Percentiles rank a stretch among this genome's conserved stretches.
Conservation (phyloP, 2,888 invertebrate genomes). For the Microctonus aethiopoides region DNA sequence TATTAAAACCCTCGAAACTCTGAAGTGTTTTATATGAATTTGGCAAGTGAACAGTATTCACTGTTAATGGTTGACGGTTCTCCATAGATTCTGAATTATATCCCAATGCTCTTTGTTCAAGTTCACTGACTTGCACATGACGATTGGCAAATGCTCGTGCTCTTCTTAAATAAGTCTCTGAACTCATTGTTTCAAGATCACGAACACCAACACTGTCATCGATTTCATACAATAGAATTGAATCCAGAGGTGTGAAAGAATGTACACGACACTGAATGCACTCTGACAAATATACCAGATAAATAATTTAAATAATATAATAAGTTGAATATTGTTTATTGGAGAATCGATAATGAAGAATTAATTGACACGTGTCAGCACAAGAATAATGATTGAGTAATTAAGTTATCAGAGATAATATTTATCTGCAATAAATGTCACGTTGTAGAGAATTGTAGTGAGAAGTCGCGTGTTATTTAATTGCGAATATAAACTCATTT, state of each 20-base stretch:
- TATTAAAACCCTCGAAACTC: slow-evolving; percentile 39
- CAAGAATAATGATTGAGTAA: slow-evolving; percentile 8
- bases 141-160: slow-evolving; percentile 23
- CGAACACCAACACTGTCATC: neutral
- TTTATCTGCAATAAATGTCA: slow-evolving; percentile 19
- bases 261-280: neutral
- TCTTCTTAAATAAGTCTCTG: slow-evolving; percentile 33
- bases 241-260: neutral
- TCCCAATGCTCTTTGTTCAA: slow-evolving; percentile 37
- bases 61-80: slow-evolving; percentile 40
- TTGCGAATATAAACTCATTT: neutral
- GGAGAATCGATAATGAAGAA: neutral
- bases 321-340: neutral
- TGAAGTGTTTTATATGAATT: slow-evolving; percentile 49
- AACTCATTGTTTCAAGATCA: slow-evolving; percentile 30
- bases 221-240: neutral
- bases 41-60: slow-evolving; percentile 53
- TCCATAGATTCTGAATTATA: slow-evolving; percentile 39
- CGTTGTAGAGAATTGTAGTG: neutral
- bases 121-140: slow-evolving; percentile 23
- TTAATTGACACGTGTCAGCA: slow-evolving; percentile 12
- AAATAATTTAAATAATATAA: neutral
- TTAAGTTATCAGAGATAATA: slow-evolving; percentile 14
- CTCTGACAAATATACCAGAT: neutral
- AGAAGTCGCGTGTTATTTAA: slow-evolving; percentile 7